Percentiles rank a stretch among this genome's conserved stretches.
Evolutionary conservation across 2,888 invertebrate genomes (phyloP).

Genomic region (Morinoia aosen): DNA sequence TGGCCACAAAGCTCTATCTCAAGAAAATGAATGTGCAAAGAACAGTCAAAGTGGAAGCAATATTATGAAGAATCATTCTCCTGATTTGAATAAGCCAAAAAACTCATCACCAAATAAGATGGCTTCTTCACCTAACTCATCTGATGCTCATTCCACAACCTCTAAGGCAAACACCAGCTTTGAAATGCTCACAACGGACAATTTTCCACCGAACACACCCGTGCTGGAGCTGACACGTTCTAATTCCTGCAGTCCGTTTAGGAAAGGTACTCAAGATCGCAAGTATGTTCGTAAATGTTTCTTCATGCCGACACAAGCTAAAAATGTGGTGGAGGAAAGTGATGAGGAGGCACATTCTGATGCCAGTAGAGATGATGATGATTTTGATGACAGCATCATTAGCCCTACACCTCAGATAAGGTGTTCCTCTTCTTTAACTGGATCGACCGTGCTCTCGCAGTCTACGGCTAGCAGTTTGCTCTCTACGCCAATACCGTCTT

Average conservation of each 20-base stretch:
- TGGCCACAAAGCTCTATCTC: not conserved
- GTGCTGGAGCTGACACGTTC: not conserved
- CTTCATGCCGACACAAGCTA: conserved; percentile 18
- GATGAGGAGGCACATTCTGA: conserved; percentile 18
- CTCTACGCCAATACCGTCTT: not conserved
- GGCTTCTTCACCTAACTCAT: not conserved
- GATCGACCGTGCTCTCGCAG: not conserved
- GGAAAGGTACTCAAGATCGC: not conserved
- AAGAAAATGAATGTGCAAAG: not conserved
- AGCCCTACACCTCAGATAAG: not conserved
- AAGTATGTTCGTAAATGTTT: conserved; percentile 19
- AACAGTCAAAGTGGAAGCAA: not conserved
- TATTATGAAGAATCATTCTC: not conserved
- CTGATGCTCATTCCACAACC: not conserved
- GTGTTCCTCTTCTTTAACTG: not conserved
- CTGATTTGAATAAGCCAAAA: not conserved
- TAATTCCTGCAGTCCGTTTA: conserved; percentile 18
- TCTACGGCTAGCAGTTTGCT: not conserved
- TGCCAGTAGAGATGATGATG: not conserved
- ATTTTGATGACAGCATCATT: conserved; percentile 39
- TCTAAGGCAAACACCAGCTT: not conserved
- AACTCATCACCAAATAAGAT: not conserved
- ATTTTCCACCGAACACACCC: not conserved
- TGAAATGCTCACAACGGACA: not conserved
- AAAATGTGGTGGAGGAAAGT: conserved; percentile 17